These are phyloP conservation scores for Nerophis lumbriciformis DNA, from an alignment of 2,113 vertebrate species.

Conservation along the genomic window DNA sequence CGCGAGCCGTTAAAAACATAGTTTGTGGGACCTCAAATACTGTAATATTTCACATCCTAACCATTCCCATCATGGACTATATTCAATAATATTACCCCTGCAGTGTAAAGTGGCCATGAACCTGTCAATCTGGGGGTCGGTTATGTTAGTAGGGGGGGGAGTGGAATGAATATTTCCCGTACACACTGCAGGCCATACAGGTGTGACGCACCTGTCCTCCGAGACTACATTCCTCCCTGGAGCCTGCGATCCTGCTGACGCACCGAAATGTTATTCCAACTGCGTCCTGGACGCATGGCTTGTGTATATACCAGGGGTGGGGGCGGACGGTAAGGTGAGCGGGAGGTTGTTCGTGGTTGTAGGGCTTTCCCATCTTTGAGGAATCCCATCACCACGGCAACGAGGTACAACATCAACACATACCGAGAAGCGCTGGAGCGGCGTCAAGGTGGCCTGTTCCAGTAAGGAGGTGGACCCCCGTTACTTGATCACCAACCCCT, in stretches of 20 bases:
- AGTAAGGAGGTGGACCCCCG: conserved; percentile 2
- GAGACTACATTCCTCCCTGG: conserved; percentile 40
- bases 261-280: conserved; percentile 43
- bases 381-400: conserved; percentile 45
- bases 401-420: conserved; percentile 41
- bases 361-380: conserved; percentile 39
- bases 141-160: neutral
- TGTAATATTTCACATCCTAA: conserved; percentile 36
- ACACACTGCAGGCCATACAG: conserved; percentile 39
- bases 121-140: conserved; percentile 14
- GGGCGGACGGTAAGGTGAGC: neutral
- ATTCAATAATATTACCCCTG: conserved; percentile 6
- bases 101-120: conserved; percentile 24
- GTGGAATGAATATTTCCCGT: conserved; percentile 37
- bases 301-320: conserved; percentile 14
- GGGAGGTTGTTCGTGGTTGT: conserved; percentile 1
- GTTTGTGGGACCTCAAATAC: no score
- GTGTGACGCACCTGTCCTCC: conserved; percentile 61
- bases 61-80: neutral
- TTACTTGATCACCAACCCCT: conserved; percentile 13
- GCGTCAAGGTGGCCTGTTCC: no score
- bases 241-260: conserved; percentile 35
- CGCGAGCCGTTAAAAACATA: no score
- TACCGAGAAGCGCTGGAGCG: neutral
- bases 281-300: neutral